Percentiles rank a stretch among this genome's conserved stretches.
These are phyloP conservation scores for Bolborhynchus lineola DNA, from an alignment of 2,113 vertebrate genomes.

Conservation along the genomic window DNA sequence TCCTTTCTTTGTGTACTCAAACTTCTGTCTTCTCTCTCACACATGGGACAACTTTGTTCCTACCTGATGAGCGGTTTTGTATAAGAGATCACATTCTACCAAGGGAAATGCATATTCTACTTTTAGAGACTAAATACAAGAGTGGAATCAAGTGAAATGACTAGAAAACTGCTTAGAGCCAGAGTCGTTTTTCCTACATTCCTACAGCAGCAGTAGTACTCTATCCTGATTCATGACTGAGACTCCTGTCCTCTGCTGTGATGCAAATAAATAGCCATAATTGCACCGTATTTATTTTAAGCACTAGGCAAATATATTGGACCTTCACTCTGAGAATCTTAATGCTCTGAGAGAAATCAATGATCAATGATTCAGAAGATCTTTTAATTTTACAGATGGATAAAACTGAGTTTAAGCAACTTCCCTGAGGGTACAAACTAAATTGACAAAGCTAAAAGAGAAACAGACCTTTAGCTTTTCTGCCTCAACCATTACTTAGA, in stretches of 20 bases:
- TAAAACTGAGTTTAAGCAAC: background rate
- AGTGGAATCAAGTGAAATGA: background rate
- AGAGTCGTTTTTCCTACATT: background rate
- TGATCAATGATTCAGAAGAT: background rate
- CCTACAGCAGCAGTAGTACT: background rate
- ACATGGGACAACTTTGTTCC: background rate
- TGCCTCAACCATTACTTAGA: background rate
- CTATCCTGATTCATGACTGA: background rate
- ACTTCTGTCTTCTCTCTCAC: background rate
- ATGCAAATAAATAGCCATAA: background rate
- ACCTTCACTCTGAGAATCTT: background rate
- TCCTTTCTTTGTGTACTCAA: background rate
- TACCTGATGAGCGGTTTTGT: background rate
- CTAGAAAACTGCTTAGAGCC: background rate
- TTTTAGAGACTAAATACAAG: background rate
- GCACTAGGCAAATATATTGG: background rate
- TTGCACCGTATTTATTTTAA: background rate
- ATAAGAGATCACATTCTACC: background rate
- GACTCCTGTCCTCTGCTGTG: background rate
- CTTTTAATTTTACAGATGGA: conserved; percentile 2
- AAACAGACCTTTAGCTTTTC: background rate
- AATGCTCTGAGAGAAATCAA: background rate
- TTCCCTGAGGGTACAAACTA: background rate
- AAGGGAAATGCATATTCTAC: background rate
- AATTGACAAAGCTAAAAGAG: background rate